These are phyloP conservation scores for Darevskia mixta DNA, from an alignment of 2,797 vertebrate species.

Conservation along the genomic window DNA sequence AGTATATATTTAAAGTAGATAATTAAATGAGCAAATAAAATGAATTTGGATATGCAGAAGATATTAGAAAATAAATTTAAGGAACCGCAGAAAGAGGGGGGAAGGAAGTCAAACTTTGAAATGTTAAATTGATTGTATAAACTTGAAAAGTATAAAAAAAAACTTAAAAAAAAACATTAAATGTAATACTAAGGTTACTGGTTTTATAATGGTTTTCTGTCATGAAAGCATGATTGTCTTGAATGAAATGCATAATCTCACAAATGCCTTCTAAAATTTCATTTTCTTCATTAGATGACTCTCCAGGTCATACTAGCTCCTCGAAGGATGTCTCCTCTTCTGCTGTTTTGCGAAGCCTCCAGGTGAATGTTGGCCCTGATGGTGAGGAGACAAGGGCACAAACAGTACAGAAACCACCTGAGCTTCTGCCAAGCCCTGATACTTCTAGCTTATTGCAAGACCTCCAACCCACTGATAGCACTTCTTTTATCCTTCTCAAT, in stretches of 20 bases:
- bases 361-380: conserved; percentile 84
- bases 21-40: too few relatives aligned
- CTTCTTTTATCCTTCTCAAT: conserved; percentile 96
- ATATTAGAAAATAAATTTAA: too few relatives aligned
- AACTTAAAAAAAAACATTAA: neutral
- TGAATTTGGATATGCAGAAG: too few relatives aligned
- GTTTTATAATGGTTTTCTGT: neutral
- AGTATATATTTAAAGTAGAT: too few relatives aligned
- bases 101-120: too few relatives aligned
- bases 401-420: conserved; percentile 85
- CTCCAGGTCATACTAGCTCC: conserved; percentile 85
- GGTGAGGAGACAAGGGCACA: conserved; percentile 85
- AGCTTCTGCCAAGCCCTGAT: conserved; percentile 81
- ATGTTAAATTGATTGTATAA: too few relatives aligned
- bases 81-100: too few relatives aligned
- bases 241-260: neutral
- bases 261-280: conserved; percentile 39
- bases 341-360: conserved; percentile 83
- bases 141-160: too few relatives aligned
- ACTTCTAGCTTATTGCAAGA: conserved; percentile 90
- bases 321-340: conserved; percentile 83
- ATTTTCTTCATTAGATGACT: conserved; percentile 82
- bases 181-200: neutral
- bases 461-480: conserved; percentile 92
- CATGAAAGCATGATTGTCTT: neutral